Base-by-base conservation (phyloP, 2,888 invertebrate species). In the Trachelus tabidus region DNA sequence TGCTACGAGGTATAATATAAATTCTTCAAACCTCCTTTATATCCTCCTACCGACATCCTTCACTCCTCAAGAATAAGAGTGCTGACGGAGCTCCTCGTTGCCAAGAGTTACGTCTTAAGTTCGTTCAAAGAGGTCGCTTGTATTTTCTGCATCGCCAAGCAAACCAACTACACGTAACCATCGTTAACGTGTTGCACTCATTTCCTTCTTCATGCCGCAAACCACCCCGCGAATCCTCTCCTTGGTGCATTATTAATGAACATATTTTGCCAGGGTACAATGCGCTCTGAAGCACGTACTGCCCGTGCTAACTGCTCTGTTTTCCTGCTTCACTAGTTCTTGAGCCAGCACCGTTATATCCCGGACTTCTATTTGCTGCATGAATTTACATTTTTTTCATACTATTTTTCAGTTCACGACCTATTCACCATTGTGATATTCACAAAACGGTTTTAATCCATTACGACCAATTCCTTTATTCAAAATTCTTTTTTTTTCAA, bases 231-330 rank as follows among this genome's bases (percentile, higher is more conserved):
- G 76, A 56, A 56, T 56, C 23, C 56, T 56, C 56, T 56, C 56
- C 56, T 56, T 23, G 56, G 56, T 56, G 77, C 78, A 76, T 81
- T 83, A 81, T 31, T 78, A 75, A 83, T 74, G 80, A 81, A 79
- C 80, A 80, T 85, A 83, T 83, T 86, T 82, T 82, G 84, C 82
- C 78, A 78, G 81, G 80, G 81, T 83, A 83, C 85, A 83, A 77
- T 69, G 33, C 79, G 74, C 75, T 77, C 78, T 80, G 78, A 81
- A 81, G 87, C 89, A 89, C 89, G 89, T 89, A 87, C 85, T 73
- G 82, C 82, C 83, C 86, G 85, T 85, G 87, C 87, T 85, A 87
- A 88, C 86, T 83, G 86, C 83, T 79, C 81, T 78, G 81, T 83
- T 81, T 81, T 82, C 76, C 79, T 73, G 73, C 56, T 56, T 15